A percentile compares a stretch with the other conserved stretches of the same genome.
Conservation (phyloP, 2,888 invertebrate species). For the Drosophila vallismaia region DNA sequence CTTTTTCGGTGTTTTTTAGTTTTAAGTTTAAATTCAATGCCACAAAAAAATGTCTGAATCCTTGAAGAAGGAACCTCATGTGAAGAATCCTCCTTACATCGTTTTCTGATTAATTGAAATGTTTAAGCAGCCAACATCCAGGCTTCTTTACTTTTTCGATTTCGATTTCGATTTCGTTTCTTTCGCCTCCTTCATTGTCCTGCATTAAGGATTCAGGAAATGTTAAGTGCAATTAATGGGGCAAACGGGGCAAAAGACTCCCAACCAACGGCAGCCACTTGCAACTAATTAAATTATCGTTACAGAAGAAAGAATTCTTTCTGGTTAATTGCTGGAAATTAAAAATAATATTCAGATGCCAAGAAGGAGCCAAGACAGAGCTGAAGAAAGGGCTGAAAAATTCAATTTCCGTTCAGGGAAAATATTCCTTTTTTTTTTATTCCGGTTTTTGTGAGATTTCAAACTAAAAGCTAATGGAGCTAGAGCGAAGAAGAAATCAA, state of each 20-base stretch:
- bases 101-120: conserved; percentile 68
- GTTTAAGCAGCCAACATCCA: conserved; percentile 45
- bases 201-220: conserved; percentile 69
- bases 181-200: conserved; percentile 13
- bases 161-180: neutral
- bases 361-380: neutral
- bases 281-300: conserved; percentile 78
- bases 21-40: neutral
- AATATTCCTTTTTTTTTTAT: neutral
- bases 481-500: conserved; percentile 4
- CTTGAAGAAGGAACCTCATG: too few relatives aligned
- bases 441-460: neutral
- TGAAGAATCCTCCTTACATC: conserved; percentile 13
- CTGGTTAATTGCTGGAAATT: conserved; percentile 62
- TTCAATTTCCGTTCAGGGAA: conserved; percentile 64
- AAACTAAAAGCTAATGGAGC: conserved; percentile 39
- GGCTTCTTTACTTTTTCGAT: conserved; percentile 9
- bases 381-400: conserved; percentile 52
- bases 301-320: conserved; percentile 61
- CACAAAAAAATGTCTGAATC: too few relatives aligned
- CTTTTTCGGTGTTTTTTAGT: neutral
- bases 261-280: conserved; percentile 56
- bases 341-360: conserved; percentile 51
- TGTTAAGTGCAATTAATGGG: conserved; percentile 77
- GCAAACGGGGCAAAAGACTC: conserved; percentile 4